Evolutionary conservation across 2,888 invertebrate species (phyloP), one percentile per base, ranked within the genome.

Genomic region (Athalia cordata): DNA sequence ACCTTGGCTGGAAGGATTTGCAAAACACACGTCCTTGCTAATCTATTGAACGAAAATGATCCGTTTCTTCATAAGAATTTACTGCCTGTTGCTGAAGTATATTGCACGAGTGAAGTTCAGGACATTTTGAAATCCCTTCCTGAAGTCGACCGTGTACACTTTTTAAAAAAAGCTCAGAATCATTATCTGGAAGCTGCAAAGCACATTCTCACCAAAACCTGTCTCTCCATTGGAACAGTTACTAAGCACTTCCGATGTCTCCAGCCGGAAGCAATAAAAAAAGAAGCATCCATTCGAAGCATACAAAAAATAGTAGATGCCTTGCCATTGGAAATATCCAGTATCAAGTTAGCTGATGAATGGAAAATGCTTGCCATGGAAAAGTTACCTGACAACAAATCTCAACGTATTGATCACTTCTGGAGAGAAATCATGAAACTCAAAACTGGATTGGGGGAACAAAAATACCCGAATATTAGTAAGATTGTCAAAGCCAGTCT

Each of bases 401-500:
- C 52, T 68, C 67, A 68, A 55, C 50, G 67, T 68, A 68, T 68
- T 43, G 67, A 68, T 52, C 52, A 52, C 29, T 68, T 68, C 29
- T 68, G 67, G 67, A 29, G 67, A 50, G 67, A 68, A 4, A 68
- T 68, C 13, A 52, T 68, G 9, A 68, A 68, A 29, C 67, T 68
- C 11, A 7, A 52, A 68, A 68, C 50, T 68, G 52, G 52, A 52
- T 68, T 68, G 52, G 9, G 52, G 29, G 67, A 68, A 68, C 67
- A 11, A 52, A 68, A 68, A 68, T 52, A 68, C 52, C 67, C 67
- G 4, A 68, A 50, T 55, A 55, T 50, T 29, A 52, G 52, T 52
- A 50, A 52, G 52, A 15, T 68, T 68, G 29, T 68, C 67, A 68
- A 68, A 68, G 67, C 67, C 67, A 68, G 67, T 68, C 52, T 68